Percentiles rank a stretch among this genome's conserved stretches.
Evolutionary conservation across 2,888 invertebrate genomes (phyloP).

Genomic region (Orthosia gothica): DNA sequence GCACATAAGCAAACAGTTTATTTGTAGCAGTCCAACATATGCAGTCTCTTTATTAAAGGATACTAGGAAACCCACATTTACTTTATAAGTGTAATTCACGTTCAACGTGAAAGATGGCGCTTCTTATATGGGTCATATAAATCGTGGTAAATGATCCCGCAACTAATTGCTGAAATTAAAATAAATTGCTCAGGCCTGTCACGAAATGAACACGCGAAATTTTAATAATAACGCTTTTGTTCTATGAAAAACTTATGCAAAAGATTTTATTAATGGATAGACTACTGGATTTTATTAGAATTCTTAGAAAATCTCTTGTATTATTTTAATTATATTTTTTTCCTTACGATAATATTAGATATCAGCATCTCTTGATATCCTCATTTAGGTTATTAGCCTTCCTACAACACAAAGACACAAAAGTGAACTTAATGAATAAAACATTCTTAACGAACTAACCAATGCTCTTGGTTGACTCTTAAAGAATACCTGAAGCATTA

Average conservation of each 20-base stretch:
- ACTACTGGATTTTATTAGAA: not conserved
- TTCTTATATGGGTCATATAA: slow-evolving; percentile 45
- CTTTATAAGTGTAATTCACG: slow-evolving; percentile 10
- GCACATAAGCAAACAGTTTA: slow-evolving; percentile 13
- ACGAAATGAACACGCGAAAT: slow-evolving; percentile 28
- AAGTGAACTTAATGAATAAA: too few relatives aligned
- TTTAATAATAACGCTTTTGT: slow-evolving; percentile 37
- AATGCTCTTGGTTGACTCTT: too few relatives aligned
- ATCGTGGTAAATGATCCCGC: slow-evolving; percentile 41
- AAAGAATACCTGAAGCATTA: too few relatives aligned
- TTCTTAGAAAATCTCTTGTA: slow-evolving; percentile 15
- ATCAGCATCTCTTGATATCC: not conserved
- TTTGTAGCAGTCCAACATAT: not conserved
- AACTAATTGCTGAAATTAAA: slow-evolving; percentile 57
- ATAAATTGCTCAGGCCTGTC: slow-evolving; percentile 40
- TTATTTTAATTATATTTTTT: not conserved
- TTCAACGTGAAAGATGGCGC: slow-evolving; percentile 21
- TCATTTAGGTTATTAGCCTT: too few relatives aligned
- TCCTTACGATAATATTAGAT: not conserved
- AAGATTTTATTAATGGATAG: slow-evolving; percentile 18
- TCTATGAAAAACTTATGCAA: slow-evolving; percentile 18
- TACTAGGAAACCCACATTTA: slow-evolving; percentile 1
- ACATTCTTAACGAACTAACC: too few relatives aligned
- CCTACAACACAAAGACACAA: too few relatives aligned
- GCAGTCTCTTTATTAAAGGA: not conserved